Percentiles rank a stretch among this genome's conserved stretches.
Evolutionary conservation across 2,888 invertebrate species (phyloP).

Genomic region (Orthosia gothica): DNA sequence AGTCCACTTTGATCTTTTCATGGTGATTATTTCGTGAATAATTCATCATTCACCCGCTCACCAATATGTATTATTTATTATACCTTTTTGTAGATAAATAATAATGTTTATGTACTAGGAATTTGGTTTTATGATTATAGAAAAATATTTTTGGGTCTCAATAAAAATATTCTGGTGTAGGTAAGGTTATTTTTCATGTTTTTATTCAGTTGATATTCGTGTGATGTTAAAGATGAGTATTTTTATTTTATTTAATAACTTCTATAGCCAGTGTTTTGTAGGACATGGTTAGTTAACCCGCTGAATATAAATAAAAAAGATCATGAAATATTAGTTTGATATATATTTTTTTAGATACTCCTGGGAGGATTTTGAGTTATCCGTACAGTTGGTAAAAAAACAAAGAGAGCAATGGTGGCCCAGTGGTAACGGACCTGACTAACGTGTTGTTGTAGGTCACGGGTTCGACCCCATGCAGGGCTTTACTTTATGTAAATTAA

Average conservation of each 20-base stretch:
- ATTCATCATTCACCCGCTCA: slow-evolving; percentile 70
- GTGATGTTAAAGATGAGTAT: background rate
- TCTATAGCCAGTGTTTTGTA: background rate
- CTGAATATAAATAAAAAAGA: background rate
- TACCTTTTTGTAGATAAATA: slow-evolving; percentile 62
- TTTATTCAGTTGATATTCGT: slow-evolving; percentile 35
- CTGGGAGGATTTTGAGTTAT: background rate
- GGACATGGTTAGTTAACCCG: background rate
- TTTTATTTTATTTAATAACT: background rate
- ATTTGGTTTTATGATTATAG: slow-evolving; percentile 56
- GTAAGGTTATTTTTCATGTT: slow-evolving; percentile 17
- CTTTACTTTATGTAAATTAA: too few relatives aligned
- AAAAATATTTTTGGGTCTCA: slow-evolving; percentile 37
- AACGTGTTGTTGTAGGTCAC: too few relatives aligned
- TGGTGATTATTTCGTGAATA: slow-evolving; percentile 78
- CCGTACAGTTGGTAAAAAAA: too few relatives aligned
- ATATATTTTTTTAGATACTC: background rate
- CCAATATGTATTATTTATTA: slow-evolving; percentile 71
- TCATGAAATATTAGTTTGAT: background rate
- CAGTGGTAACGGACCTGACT: too few relatives aligned
- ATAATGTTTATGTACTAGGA: slow-evolving; percentile 59
- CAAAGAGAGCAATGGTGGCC: too few relatives aligned
- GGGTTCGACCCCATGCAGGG: too few relatives aligned
- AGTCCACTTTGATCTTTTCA: slow-evolving; percentile 76
- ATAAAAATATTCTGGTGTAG: slow-evolving; percentile 23